Conservation (phyloP, 1,140 invertebrate species). For the Drosophila littoralis region DNA sequence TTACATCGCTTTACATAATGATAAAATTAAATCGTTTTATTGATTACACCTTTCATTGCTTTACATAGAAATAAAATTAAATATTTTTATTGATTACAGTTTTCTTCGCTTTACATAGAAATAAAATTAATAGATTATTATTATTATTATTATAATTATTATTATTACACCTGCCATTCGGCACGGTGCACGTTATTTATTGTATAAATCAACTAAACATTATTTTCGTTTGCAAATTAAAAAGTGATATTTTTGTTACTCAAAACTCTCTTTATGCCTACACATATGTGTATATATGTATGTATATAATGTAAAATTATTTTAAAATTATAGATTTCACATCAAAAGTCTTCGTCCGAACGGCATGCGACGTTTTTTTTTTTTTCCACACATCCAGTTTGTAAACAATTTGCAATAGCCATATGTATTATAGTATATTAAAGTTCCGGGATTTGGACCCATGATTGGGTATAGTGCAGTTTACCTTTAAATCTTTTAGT, state of each 20-base stretch:
- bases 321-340: slow-evolving; percentile 33
- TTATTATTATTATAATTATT: slow-evolving; percentile 33
- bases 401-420: not conserved
- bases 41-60: slow-evolving; percentile 13
- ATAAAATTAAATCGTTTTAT: slow-evolving; percentile 14
- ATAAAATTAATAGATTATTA: slow-evolving; percentile 45
- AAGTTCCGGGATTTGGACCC: not conserved
- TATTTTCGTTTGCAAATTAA: slow-evolving; percentile 49
- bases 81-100: slow-evolving; percentile 30
- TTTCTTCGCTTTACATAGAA: slow-evolving; percentile 35
- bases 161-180: slow-evolving; percentile 37
- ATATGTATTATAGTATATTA: slow-evolving; percentile 18
- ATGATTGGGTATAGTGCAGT: slow-evolving; percentile 12
- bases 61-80: slow-evolving; percentile 28
- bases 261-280: slow-evolving; percentile 19
- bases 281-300: slow-evolving; percentile 11
- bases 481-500: not conserved
- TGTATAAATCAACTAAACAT: slow-evolving; percentile 48
- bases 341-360: slow-evolving; percentile 21
- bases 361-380: not conserved
- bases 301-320: slow-evolving; percentile 30
- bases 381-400: not conserved
- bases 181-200: slow-evolving; percentile 23
- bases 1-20: not conserved
- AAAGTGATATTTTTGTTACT: slow-evolving; percentile 35